phyloP scores from a whole-genome alignment of 1,140 invertebrate species.

The Heliconius eleuchia region DNA sequence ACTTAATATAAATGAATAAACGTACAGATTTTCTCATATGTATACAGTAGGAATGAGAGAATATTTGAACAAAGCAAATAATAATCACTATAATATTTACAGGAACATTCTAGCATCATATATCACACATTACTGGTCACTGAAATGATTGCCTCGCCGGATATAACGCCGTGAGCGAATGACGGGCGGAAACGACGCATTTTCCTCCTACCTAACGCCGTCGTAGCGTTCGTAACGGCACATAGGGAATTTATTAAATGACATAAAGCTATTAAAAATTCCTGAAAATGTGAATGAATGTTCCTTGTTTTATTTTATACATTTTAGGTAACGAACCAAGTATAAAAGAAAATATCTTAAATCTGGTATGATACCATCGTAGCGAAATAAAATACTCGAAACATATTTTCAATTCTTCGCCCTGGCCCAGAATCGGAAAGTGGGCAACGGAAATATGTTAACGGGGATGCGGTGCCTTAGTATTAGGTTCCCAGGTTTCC shows the following conservation, averaged over 20 bases:
- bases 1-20: background rate
- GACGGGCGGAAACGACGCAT: slow-evolving; percentile 19
- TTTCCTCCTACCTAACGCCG: background rate
- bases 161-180: slow-evolving; percentile 24
- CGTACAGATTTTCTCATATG: background rate
- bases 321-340: no score
- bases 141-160: slow-evolving; percentile 28
- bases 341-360: no score
- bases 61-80: background rate
- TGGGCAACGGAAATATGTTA: no score
- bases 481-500: no score
- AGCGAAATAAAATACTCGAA: no score
- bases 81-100: background rate
- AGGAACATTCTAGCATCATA: background rate
- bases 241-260: background rate
- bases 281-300: background rate
- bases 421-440: no score
- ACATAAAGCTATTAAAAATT: background rate
- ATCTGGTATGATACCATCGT: no score
- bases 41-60: background rate
- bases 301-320: no score
- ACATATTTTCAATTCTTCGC: no score
- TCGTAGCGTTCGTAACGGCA: background rate
- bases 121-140: slow-evolving; percentile 17
- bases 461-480: no score